Conservation (phyloP, 2,888 invertebrate species). For the Euplexia lucipara region DNA sequence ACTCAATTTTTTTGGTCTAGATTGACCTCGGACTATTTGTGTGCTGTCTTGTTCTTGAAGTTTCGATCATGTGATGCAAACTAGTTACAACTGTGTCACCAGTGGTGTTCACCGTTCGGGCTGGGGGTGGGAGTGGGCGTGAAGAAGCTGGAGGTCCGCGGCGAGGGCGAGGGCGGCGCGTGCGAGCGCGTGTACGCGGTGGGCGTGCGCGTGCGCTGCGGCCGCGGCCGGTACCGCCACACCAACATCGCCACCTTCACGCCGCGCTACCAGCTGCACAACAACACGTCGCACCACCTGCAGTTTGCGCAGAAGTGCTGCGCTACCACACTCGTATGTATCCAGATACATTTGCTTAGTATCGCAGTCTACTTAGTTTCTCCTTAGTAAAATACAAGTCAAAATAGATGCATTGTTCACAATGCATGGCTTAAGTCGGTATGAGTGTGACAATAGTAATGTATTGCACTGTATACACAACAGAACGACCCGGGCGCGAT, state of each 20-base stretch:
- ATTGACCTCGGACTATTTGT: too few species aligned
- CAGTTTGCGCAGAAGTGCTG: slow-evolving; percentile 97
- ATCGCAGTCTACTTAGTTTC: too few species aligned
- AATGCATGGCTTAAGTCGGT: too few species aligned
- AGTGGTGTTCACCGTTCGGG: slow-evolving; percentile 97
- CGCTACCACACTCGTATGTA: slow-evolving; percentile 93
- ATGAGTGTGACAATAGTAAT: too few species aligned
- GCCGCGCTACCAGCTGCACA: slow-evolving; percentile 98
- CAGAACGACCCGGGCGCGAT: slow-evolving; percentile 93
- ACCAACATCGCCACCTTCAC: slow-evolving; percentile 98
- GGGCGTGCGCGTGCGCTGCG: slow-evolving; percentile 97
- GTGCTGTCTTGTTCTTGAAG: not conserved
- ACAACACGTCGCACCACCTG: slow-evolving; percentile 94
- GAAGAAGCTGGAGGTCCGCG: slow-evolving; percentile 89
- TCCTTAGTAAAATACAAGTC: too few species aligned
- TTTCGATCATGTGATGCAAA: not conserved
- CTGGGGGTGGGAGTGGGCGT: slow-evolving; percentile 95
- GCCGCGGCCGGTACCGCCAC: slow-evolving; percentile 96
- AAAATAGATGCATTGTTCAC: too few species aligned
- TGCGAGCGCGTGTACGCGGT: slow-evolving; percentile 94
- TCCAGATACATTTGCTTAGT: too few species aligned
- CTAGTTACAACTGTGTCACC: slow-evolving; percentile 41
- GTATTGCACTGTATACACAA: too few species aligned
- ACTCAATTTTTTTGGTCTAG: too few species aligned
- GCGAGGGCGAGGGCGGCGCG: slow-evolving; percentile 75